Base-by-base conservation (phyloP, 1,140 invertebrate species). In the Tetramorium alpestre region DNA sequence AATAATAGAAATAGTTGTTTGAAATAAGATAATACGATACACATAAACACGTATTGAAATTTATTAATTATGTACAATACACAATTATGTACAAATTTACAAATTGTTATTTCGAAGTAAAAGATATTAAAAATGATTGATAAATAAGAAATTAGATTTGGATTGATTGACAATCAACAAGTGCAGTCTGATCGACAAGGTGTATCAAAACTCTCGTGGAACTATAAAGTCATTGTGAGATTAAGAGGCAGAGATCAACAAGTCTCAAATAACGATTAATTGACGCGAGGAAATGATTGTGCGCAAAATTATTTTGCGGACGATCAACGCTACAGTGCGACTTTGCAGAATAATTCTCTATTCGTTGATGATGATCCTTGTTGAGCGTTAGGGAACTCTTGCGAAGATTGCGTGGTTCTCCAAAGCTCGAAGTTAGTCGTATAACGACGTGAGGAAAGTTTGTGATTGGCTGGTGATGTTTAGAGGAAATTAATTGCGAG, bases 401-500 rank as follows among this genome's bases (percentile, higher is more conserved):
- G 18, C 67, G 69, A 84, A 75, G 80, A 84, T 56, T 84, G 56
- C 41, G 69, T 51, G 41, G 54, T 49, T 84, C 80, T 84, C 80
- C 28, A 44, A 75, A 22, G 41, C 28, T 56, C 3, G 18, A 72
- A 82, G 80, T 84, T 84, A 75, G 25, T 73, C 69, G 13, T 44
- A 28, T 84, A 84, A 84, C 54, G 80, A 84, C 38, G 41, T 84
- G 80, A 84, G 41, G 54, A 84, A 84, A 84, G 80, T 84, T 84
- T 62, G 38, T 84, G 69, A 84, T 84, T 84, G 80, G 54, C 69
- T 56, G 44, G 54, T n/a, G 41, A 84, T 84, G 54, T 84, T 75
- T 84, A 60, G 54, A 75, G 80, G 67, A 84, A 84, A 84, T 84
- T 84, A 84, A 84, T 84, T 84, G 80, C 41, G 54, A 75, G 69